These are phyloP conservation scores for Cotesia congregata DNA, from an alignment of 2,888 invertebrate genomes.

Conservation along the genomic window DNA sequence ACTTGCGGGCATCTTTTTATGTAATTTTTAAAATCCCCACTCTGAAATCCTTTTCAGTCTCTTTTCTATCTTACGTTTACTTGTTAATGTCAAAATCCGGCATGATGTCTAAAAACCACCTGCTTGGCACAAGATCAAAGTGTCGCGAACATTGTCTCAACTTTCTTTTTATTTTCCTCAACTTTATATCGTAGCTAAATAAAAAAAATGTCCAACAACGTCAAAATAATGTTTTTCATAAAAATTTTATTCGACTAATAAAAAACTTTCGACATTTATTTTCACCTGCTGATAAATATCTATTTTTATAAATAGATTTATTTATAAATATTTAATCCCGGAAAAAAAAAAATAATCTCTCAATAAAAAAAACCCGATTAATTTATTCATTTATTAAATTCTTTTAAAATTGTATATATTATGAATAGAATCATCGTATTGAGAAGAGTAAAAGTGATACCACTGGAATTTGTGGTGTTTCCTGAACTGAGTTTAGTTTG, in stretches of 20 bases:
- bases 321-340: background rate
- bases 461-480: conserved; percentile 33
- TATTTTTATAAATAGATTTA: background rate
- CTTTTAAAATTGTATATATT: too few relatives aligned
- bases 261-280: background rate
- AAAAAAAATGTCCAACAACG: conserved; percentile 33
- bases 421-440: background rate
- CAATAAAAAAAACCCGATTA: background rate
- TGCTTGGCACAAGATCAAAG: conserved; percentile 66
- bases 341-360: background rate
- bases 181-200: conserved; percentile 43
- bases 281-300: background rate
- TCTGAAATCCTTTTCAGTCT: conserved; percentile 51
- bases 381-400: too few relatives aligned
- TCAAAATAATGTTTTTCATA: conserved; percentile 13
- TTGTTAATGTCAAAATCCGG: conserved; percentile 53
- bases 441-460: background rate
- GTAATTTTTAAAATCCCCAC: conserved; percentile 13
- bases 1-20: conserved; percentile 48
- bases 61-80: conserved; percentile 42
- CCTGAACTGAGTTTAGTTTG: conserved; percentile 33
- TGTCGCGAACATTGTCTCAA: conserved; percentile 29
- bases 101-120: conserved; percentile 61
- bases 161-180: conserved; percentile 11
- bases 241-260: background rate